Evolutionary conservation across 2,888 invertebrate genomes (phyloP).

Genomic region (Catocala nupta): DNA sequence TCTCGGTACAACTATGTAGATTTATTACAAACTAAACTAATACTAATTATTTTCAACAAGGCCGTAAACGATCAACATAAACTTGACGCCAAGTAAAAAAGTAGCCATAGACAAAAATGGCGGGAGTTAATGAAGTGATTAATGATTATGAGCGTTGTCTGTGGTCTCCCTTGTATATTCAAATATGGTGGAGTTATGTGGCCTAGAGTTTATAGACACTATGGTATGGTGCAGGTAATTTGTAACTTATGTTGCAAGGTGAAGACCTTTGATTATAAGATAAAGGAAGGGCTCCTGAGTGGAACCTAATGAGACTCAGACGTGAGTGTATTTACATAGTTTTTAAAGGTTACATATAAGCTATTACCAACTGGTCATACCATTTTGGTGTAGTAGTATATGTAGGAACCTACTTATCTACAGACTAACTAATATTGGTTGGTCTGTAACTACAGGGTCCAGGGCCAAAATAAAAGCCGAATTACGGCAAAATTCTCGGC

Average conservation of each 20-base stretch:
- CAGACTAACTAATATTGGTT: too few species aligned
- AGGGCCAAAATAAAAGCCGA: too few species aligned
- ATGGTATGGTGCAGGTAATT: constrained; percentile 5
- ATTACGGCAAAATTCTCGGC: too few species aligned
- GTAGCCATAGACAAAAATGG: constrained; percentile 33
- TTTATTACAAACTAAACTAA: constrained; percentile 13
- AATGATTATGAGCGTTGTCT: constrained; percentile 33
- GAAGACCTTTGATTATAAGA: background rate
- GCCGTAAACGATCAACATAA: constrained; percentile 13
- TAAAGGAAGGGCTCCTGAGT: too few species aligned
- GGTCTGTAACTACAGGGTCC: too few species aligned
- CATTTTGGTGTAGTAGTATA: too few species aligned
- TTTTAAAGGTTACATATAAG: too few species aligned
- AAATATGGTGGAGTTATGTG: constrained; percentile 41
- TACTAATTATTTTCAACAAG: constrained; percentile 29
- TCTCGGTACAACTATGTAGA: constrained; percentile 8
- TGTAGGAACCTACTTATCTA: too few species aligned
- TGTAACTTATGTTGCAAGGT: constrained; percentile 6
- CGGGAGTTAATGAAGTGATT: constrained; percentile 49
- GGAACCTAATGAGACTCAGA: background rate
- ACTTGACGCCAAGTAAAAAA: constrained; percentile 19
- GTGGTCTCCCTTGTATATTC: constrained; percentile 36
- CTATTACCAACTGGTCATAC: too few species aligned
- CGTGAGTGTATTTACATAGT: too few species aligned
- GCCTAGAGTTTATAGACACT: constrained; percentile 22